Base-by-base conservation (phyloP, 2,888 invertebrate species). In the Chymomyza caudatula region DNA sequence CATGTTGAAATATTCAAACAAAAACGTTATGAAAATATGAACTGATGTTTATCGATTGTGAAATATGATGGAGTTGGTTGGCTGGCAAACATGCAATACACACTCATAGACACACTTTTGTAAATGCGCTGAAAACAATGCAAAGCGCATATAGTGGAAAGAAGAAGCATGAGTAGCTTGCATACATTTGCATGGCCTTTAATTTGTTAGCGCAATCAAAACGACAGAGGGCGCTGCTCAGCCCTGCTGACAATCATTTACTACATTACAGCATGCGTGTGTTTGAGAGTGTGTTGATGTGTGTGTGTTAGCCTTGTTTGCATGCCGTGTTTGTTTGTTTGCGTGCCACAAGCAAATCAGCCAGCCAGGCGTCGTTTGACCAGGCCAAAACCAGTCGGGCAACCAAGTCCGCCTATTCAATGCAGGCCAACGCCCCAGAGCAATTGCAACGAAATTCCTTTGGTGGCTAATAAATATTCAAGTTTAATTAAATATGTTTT, bases 41-140 rank as follows among this genome's bases (percentile, higher is more conserved):
- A 85, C 85, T 88, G 87, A 87, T 88, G 87, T 85, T 88, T 87
- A 87, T 87, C 88, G 87, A 85, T 86, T 86, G 74, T 88, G 86
- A 88, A 85, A 87, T 85, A 87, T 88, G 83, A 86, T 77, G 72
- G 73, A 77, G 80, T 54, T 75, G 63, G 44, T 20, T 62, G 59
- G 59, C 47, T 42, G 42, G 29, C 63, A 64, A 67, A 58, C 74
- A 62, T 70, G 66, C 71, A 69, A 61, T 59, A 57, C 44, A 59
- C 56, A 47, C 23, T 56, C 57, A 57, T 43, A 71, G 22, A 37
- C 47, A 15, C 20, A 49, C 47, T 59, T 17, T 17, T 25, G 29
- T 25, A 25, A n/a, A 25, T 23, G 42, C 20, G 43, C 43, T 43
- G 20, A 17, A 19, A 42, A 17, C 19, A 42, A 11, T 19, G 43